These are phyloP conservation scores for Origma solitaria DNA, from an alignment of 2,113 vertebrate genomes.

Conservation along the genomic window DNA sequence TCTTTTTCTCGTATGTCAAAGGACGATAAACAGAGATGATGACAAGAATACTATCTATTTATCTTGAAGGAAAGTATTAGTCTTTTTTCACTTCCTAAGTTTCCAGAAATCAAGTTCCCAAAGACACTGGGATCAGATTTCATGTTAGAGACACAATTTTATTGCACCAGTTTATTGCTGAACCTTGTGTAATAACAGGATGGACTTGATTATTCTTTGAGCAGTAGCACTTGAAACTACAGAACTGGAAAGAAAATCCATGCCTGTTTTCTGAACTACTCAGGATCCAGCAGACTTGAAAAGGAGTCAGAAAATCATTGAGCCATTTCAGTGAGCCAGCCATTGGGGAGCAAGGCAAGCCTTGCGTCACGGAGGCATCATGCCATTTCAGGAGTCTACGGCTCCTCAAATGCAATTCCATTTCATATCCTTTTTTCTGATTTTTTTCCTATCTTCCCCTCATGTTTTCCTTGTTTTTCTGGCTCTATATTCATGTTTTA, in stretches of 20 bases:
- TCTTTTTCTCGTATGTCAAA: neutral
- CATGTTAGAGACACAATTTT: neutral
- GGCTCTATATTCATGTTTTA: neutral
- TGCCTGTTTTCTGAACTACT: neutral
- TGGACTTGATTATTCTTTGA: conserved; percentile 23
- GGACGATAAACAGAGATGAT: neutral
- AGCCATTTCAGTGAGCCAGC: neutral
- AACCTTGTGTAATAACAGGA: conserved; percentile 38
- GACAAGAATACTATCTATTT: neutral
- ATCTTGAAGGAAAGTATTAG: neutral
- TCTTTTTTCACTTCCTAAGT: neutral
- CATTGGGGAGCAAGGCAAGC: neutral
- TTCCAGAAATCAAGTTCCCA: conserved; percentile 30
- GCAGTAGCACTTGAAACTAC: conserved; percentile 25
- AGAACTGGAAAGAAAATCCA: neutral
- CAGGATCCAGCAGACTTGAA: neutral
- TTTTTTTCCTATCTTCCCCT: neutral
- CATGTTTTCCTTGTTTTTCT: neutral
- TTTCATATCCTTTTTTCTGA: neutral
- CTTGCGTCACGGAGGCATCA: neutral
- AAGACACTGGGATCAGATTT: neutral
- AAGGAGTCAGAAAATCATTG: neutral
- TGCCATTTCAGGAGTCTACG: neutral
- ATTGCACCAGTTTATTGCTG: neutral
- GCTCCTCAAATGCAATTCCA: neutral